phyloP scores from a whole-genome alignment of 35 echinoderm and acorn worm species.

The Apostichopus parvimensis region DNA sequence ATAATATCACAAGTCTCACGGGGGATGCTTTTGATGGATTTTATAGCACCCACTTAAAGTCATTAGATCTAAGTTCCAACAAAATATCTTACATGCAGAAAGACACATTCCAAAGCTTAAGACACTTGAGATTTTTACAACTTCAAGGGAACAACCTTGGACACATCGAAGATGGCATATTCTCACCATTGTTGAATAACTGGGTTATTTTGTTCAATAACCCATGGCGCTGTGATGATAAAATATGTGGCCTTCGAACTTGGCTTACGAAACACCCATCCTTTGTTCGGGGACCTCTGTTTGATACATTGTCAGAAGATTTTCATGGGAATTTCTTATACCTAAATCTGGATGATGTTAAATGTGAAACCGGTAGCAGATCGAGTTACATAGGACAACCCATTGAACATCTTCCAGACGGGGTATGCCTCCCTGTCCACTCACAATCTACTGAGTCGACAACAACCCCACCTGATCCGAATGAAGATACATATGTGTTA shows the following conservation, averaged over 20 bases:
- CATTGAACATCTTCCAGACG: not conserved
- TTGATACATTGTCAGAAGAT: not conserved
- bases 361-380: not conserved
- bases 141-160: conserved; percentile 15
- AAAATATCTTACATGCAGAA: not conserved
- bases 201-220: not conserved
- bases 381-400: not conserved
- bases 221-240: not conserved
- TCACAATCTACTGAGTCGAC: not conserved
- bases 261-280: conserved; percentile 6
- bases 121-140: conserved; percentile 11
- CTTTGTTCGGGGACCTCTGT: not conserved
- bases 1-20: conserved; percentile 1
- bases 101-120: conserved; percentile 9
- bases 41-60: conserved; percentile 12
- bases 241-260: not conserved
- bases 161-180: not conserved
- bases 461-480: not conserved
- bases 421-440: not conserved
- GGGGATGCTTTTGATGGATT: not conserved
- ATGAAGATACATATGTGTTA: not conserved
- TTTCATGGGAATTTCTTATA: not conserved
- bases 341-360: not conserved
- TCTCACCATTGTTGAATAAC: conserved; percentile 26
- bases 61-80: not conserved